These are phyloP conservation scores for Homarus gammarus DNA, from an alignment of 2,888 invertebrate species.

Conservation along the genomic window DNA sequence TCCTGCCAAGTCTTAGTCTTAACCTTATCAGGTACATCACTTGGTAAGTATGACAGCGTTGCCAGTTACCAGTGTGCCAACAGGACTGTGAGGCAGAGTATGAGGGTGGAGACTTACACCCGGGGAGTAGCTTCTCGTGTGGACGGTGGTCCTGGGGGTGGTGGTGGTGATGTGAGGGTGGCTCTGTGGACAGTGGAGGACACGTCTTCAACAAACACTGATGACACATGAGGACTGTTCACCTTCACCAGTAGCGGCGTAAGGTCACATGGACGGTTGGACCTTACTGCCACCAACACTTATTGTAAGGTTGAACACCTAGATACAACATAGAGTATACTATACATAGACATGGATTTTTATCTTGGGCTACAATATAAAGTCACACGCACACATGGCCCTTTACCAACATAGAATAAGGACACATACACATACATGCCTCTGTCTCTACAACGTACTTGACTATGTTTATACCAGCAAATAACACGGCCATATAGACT, in stretches of 20 bases:
- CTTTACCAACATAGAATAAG: not conserved
- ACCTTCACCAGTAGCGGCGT: too few relatives aligned
- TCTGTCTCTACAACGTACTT: too few relatives aligned
- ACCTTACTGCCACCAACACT: not conserved
- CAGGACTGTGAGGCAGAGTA: not conserved
- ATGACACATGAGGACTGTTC: too few relatives aligned
- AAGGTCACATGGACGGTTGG: not conserved
- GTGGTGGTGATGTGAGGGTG: constrained; percentile 37
- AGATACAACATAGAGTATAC: constrained; percentile 28
- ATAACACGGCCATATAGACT: too few relatives aligned
- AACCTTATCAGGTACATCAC: not conserved
- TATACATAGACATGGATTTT: not conserved
- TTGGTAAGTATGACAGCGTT: not conserved
- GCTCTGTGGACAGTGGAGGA: constrained; percentile 3
- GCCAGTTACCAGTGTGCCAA: not conserved
- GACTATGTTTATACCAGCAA: too few relatives aligned
- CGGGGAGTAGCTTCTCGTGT: constrained; percentile 49
- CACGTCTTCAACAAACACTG: not conserved
- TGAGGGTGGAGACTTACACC: constrained; percentile 62
- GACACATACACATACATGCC: not conserved
- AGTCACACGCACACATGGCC: not conserved
- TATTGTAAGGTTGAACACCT: not conserved
- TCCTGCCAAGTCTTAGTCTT: not conserved
- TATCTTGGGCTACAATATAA: not conserved
- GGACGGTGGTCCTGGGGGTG: constrained; percentile 41